Evolutionary conservation across 2,888 invertebrate species (phyloP).

Genomic region (Torymus tubicola): DNA sequence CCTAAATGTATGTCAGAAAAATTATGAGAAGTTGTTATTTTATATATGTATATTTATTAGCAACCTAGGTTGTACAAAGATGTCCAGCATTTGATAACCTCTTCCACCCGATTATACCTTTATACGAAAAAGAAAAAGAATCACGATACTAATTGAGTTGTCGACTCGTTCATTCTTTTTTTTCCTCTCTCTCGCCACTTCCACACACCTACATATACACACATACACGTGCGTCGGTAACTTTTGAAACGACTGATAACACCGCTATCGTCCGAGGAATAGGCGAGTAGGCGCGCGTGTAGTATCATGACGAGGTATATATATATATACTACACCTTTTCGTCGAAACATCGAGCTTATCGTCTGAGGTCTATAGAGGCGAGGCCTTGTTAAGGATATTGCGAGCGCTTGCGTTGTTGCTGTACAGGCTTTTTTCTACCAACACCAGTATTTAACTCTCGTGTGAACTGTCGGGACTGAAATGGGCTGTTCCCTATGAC

Average conservation of each 20-base stretch:
- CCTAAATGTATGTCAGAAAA: no score
- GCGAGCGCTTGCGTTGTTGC: constrained; percentile 3
- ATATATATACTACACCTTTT: constrained; percentile 30
- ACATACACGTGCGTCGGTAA: constrained; percentile 9
- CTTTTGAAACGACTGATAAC: constrained; percentile 44
- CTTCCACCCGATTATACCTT: no score
- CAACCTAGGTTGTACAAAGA: no score
- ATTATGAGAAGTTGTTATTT: no score
- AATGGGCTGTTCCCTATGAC: no score
- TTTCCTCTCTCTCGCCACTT: neutral
- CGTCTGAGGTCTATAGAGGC: constrained; percentile 26
- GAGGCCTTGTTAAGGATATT: constrained; percentile 51
- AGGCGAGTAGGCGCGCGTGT: neutral
- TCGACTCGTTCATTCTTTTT: neutral
- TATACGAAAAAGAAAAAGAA: neutral
- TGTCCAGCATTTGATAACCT: no score
- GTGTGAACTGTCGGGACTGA: constrained; percentile 18
- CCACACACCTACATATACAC: neutral
- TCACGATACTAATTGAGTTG: constrained; percentile 37
- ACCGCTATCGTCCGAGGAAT: constrained; percentile 30
- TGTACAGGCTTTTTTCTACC: neutral
- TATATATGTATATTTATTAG: no score
- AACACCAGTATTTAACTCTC: neutral
- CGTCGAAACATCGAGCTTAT: constrained; percentile 43
- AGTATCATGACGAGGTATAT: constrained; percentile 17